Conservation (phyloP, 1,140 invertebrate species). For the Whitmania pigra region DNA sequence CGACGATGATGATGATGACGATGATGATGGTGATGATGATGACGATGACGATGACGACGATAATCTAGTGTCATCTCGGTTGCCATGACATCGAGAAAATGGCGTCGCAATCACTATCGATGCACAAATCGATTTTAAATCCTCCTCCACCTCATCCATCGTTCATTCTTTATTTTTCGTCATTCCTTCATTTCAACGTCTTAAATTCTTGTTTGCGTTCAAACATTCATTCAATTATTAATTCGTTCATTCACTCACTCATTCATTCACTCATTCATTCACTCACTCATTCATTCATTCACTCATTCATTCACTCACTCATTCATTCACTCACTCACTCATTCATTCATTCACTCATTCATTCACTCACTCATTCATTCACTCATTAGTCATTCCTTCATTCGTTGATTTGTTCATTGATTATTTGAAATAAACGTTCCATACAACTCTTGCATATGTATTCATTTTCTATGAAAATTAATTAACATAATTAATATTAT, state of each 20-base stretch:
- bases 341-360: background rate
- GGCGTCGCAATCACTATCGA: no score
- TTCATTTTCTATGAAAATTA: background rate
- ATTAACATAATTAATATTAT: conserved; percentile 6
- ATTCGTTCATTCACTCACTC: background rate
- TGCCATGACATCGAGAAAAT: no score
- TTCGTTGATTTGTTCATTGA: no score
- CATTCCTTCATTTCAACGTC: no score
- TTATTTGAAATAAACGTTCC: background rate
- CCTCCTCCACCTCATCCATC: background rate
- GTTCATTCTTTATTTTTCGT: background rate
- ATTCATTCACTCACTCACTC: background rate
- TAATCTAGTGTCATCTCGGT: no score
- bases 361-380: background rate
- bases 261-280: background rate
- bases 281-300: no score
- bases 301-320: no score
- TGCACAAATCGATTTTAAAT: no score
- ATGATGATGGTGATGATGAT: no score
- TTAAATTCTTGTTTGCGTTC: background rate
- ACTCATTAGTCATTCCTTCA: no score
- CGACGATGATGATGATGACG: no score
- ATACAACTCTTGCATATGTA: background rate
- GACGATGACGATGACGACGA: no score
- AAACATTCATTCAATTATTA: background rate